Evolutionary conservation across 2,113 vertebrate genomes (phyloP).

Genomic region (Bos indicus): DNA sequence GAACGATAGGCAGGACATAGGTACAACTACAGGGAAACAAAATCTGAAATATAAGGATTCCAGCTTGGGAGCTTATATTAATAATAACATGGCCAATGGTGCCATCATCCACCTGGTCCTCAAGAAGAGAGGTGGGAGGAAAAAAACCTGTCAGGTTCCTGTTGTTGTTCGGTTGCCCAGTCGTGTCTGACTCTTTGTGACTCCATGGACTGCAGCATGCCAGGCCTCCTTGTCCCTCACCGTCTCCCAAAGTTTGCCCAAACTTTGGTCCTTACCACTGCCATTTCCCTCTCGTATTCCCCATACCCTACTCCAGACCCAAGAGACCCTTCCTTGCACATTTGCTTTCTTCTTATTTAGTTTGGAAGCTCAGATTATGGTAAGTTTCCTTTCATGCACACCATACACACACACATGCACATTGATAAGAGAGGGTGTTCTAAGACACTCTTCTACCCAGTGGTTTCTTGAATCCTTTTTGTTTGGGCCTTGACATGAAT

Average conservation of each 20-base stretch:
- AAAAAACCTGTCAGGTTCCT: conserved; percentile 72
- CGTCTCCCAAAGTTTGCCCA: background rate
- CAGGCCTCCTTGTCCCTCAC: background rate
- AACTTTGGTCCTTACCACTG: accelerated
- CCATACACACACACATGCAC: background rate
- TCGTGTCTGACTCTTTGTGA: background rate
- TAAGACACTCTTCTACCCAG: background rate
- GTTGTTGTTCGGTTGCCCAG: background rate
- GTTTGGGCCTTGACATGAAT: background rate
- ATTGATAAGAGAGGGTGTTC: background rate
- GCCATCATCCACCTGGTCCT: conserved; percentile 95
- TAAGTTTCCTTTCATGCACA: too few species aligned
- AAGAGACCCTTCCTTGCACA: background rate
- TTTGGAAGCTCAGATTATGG: background rate
- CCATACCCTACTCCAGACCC: background rate
- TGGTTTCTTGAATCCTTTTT: background rate
- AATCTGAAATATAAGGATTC: conserved; percentile 85
- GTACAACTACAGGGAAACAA: background rate
- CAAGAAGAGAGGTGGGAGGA: conserved; percentile 96
- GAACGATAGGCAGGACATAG: background rate
- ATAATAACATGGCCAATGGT: conserved; percentile 94
- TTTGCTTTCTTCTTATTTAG: background rate
- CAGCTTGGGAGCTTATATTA: conserved; percentile 91
- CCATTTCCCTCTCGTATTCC: background rate
- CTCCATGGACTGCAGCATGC: background rate